Conservation (phyloP, 2,113 vertebrate genomes). For the Seriola aureovittata region DNA sequence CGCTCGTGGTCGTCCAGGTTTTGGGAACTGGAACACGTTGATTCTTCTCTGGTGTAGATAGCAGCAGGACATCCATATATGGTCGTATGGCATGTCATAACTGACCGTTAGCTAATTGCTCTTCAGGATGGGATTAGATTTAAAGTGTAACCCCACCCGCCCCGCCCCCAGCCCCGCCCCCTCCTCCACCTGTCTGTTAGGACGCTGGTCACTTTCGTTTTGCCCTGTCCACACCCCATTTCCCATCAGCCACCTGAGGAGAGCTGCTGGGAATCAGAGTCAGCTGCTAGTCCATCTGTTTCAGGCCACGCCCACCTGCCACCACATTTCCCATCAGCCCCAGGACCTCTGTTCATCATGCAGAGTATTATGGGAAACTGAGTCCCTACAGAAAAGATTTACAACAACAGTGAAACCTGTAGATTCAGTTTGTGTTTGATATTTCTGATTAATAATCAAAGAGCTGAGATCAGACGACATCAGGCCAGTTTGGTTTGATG, state of each 20-base stretch:
- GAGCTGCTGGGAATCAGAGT: neutral
- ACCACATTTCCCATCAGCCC: neutral
- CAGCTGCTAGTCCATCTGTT: neutral
- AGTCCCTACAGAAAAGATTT: neutral
- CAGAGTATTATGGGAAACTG: slow-evolving; percentile 46
- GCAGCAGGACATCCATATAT: slow-evolving; percentile 67
- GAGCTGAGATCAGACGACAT: neutral
- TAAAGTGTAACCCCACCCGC: slow-evolving; percentile 41
- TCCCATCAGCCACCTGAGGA: slow-evolving; percentile 43
- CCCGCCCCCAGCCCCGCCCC: neutral
- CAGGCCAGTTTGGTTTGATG: neutral
- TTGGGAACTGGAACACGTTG: slow-evolving; percentile 54
- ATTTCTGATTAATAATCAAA: neutral
- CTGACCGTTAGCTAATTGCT: slow-evolving; percentile 34
- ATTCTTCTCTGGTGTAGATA: slow-evolving; percentile 72
- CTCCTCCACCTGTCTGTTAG: neutral
- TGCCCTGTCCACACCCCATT: slow-evolving; percentile 14
- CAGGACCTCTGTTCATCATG: neutral
- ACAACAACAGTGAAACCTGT: neutral
- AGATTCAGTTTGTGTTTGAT: neutral
- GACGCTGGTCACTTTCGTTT: neutral
- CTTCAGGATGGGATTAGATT: slow-evolving; percentile 60
- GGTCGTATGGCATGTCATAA: slow-evolving; percentile 56
- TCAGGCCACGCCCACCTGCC: neutral
- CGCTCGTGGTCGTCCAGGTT: slow-evolving; percentile 18